These are phyloP conservation scores for Prostheceraeus crozeri DNA, from an alignment of 2,888 invertebrate genomes.

Conservation along the genomic window DNA sequence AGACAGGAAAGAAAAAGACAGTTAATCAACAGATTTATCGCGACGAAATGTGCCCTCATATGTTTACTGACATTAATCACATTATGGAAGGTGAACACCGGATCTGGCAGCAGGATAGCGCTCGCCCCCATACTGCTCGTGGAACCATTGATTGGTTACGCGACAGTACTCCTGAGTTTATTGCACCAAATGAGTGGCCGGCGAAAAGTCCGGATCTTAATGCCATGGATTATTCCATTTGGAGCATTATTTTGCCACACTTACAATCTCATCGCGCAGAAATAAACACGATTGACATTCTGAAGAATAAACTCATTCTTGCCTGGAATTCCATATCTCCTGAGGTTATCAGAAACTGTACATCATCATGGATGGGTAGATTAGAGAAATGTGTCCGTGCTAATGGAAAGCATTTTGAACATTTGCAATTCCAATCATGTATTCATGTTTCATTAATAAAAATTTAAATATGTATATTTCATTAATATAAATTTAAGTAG, in stretches of 20 bases:
- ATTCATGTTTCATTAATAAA: too few species aligned
- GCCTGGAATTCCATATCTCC: conserved; percentile 25
- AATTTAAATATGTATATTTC: too few species aligned
- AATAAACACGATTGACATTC: conserved; percentile 22
- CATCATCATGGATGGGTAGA: too few species aligned
- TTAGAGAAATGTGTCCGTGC: too few species aligned
- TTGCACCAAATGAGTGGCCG: conserved; percentile 19
- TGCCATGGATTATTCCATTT: conserved; percentile 11
- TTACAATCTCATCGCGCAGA: conserved; percentile 24
- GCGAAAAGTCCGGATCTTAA: conserved; percentile 4
- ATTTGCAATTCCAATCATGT: too few species aligned
- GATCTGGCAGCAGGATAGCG: conserved; percentile 18
- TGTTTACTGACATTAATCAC: conserved; percentile 7
- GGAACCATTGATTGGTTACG: conserved; percentile 19
- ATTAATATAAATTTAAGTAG: too few species aligned
- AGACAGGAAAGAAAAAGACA: conserved; percentile 19
- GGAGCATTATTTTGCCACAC: conserved; percentile 19
- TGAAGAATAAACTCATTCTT: conserved; percentile 12
- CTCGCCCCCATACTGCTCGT: neutral
- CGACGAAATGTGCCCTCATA: conserved; percentile 20
- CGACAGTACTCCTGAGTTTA: conserved; percentile 14
- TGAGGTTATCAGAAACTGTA: too few species aligned
- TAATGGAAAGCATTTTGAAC: too few species aligned
- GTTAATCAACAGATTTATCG: conserved; percentile 14
- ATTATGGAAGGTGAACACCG: conserved; percentile 13